These are phyloP conservation scores for Ianthella basta DNA, from an alignment of 37 sponge, comb jelly and placozoan genomes.

Conservation along the genomic window DNA sequence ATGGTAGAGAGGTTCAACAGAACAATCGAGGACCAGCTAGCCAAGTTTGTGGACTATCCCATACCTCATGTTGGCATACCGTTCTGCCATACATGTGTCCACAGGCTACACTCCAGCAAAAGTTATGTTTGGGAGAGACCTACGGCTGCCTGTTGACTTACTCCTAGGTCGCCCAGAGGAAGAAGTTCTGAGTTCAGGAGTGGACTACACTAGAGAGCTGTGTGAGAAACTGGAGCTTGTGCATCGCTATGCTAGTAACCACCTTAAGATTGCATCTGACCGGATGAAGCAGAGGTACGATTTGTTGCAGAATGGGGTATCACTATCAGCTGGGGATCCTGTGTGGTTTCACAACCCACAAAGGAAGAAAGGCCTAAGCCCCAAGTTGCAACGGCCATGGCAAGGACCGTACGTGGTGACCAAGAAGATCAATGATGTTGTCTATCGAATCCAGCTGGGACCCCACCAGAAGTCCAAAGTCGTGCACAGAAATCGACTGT, in stretches of 20 bases:
- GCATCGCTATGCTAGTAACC: background rate
- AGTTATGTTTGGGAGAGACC: conserved; percentile 29
- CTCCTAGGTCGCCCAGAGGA: background rate
- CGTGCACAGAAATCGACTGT: conserved; percentile 13
- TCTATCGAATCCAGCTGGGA: conserved; percentile 14
- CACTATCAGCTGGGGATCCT: background rate
- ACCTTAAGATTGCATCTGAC: background rate
- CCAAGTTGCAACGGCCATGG: conserved; percentile 27
- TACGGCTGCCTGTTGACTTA: conserved; percentile 32
- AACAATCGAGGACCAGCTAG: conserved; percentile 26
- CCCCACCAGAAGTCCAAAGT: conserved; percentile 26
- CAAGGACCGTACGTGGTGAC: conserved; percentile 19
- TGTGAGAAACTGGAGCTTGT: background rate
- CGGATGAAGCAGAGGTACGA: conserved; percentile 9
- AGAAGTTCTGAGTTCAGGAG: background rate
- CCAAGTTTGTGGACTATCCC: conserved; percentile 20
- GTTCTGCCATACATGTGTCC: conserved; percentile 22
- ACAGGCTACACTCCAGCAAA: conserved; percentile 33
- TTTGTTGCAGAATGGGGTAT: background rate
- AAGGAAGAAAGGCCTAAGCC: background rate
- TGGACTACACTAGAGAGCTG: background rate
- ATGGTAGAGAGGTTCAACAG: conserved; percentile 51
- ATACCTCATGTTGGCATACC: conserved; percentile 31
- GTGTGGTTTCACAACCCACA: conserved; percentile 5
- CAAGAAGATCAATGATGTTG: conserved; percentile 25